A percentile compares a stretch with the other conserved stretches of the same genome.
Evolutionary conservation across 2,113 vertebrate genomes (phyloP).

Genomic region (Sinosuthora webbiana): DNA sequence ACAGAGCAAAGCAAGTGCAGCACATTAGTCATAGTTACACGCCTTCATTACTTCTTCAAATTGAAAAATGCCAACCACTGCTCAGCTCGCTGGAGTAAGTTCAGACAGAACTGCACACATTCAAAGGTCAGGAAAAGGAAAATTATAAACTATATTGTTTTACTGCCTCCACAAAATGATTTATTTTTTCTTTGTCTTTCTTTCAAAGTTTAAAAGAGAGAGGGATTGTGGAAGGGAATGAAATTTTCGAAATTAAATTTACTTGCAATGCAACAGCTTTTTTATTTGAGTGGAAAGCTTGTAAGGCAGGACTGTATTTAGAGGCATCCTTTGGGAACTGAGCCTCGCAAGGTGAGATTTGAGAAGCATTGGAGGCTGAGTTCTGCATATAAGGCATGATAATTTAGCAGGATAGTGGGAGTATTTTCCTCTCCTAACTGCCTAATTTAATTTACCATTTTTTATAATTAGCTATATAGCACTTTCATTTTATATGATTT

Average conservation of each 20-base stretch:
- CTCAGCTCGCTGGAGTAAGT: constrained; percentile 48
- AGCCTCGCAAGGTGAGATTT: constrained; percentile 23
- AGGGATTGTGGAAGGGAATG: constrained; percentile 14
- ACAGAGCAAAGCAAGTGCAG: not conserved
- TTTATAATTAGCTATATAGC: constrained; percentile 23
- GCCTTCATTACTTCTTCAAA: constrained; percentile 63
- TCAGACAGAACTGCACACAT: constrained; percentile 36
- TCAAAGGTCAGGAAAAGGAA: constrained; percentile 60
- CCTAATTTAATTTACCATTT: constrained; percentile 19
- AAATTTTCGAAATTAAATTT: constrained; percentile 64
- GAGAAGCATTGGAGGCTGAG: constrained; percentile 39
- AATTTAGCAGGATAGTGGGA: constrained; percentile 25
- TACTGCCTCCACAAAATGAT: constrained; percentile 44
- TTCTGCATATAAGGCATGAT: constrained; percentile 11
- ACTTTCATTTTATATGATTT: not conserved
- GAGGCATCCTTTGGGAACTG: constrained; percentile 23
- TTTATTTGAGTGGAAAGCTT: constrained; percentile 45
- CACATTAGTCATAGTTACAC: constrained; percentile 55
- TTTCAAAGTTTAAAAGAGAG: constrained; percentile 40
- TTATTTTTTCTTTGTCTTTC: constrained; percentile 59
- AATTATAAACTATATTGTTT: constrained; percentile 65
- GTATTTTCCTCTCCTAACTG: not conserved
- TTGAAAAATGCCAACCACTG: constrained; percentile 66
- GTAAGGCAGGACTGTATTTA: constrained; percentile 42
- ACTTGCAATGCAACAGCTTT: constrained; percentile 32